Evolutionary conservation across 2,888 invertebrate genomes (phyloP), one percentile per base, ranked within the genome.

Genomic region (Noctua pronuba): DNA sequence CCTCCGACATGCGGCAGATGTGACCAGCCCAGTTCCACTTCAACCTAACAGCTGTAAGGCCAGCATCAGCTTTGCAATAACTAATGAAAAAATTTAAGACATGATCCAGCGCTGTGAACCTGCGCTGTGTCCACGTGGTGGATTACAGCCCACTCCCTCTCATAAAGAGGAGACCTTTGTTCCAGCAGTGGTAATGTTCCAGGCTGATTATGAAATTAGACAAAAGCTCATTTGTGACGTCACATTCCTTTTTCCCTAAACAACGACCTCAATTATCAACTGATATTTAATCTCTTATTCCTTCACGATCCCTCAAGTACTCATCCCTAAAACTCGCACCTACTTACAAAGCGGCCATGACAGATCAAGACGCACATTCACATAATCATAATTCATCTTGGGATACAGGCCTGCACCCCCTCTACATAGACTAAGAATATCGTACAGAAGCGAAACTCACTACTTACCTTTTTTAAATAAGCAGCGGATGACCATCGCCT

Each of bases 321-420:
- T 67, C 38, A 62, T 60, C 67, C 67, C 80, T 62, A 80, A 67
- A 67, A 68, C 58, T 72, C 71, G 71, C 71, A 58, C 62, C 46
- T 58, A 62, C 65, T 69, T 35, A 70, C 55, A 62, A 75, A 35
- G 65, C 69, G 65, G 67, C 75, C 80, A 77, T 81, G 73, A 80
- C 64, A 84, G 85, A 87, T 84, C 80, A 79, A 84, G 74, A 83
- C 70, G 62, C 58, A 84, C 66, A 87, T 70, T 75, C 74, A 84
- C 58, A 73, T 84, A 87, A 87, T 87, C 85, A 84, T 84, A 87
- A 84, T 84, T 80, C 84, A 75, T 84, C 87, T 75, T 72, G 69
- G 64, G 66, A 87, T 75, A 80, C 46, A 69, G 41, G 79, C 35
- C 35, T 65, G 75, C 58, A 35, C 60, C 82, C 82, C 55, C 66